phyloP scores from a whole-genome alignment of 2,113 vertebrate species.

The Typhlomys cinereus region DNA sequence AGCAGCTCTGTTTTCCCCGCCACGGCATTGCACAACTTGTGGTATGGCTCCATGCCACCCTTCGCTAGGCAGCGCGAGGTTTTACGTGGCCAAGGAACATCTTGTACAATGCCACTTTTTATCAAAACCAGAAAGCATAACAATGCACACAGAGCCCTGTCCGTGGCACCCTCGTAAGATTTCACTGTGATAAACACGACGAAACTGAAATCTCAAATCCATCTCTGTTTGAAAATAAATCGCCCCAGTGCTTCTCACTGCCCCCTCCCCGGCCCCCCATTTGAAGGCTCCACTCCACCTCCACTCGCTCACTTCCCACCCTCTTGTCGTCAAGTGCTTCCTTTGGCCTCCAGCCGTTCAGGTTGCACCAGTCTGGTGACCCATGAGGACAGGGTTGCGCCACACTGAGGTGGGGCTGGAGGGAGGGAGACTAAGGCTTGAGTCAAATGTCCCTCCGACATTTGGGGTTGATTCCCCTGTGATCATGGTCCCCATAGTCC shows the following conservation, averaged over 20 bases:
- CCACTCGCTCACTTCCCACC: slow-evolving; percentile 48
- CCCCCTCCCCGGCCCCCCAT: not conserved
- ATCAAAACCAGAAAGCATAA: slow-evolving; percentile 89
- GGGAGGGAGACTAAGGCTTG: slow-evolving; percentile 34
- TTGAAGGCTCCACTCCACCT: slow-evolving; percentile 34
- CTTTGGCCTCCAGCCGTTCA: slow-evolving; percentile 71
- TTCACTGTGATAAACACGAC: slow-evolving; percentile 82
- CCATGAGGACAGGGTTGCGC: slow-evolving; percentile 67
- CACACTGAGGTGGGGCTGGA: slow-evolving; percentile 68
- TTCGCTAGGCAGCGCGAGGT: slow-evolving; percentile 81
- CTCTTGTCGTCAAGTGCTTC: slow-evolving; percentile 67
- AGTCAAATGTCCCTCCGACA: slow-evolving; percentile 39
- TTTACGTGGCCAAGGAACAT: slow-evolving; percentile 87
- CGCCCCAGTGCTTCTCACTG: not conserved
- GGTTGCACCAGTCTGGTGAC: slow-evolving; percentile 79
- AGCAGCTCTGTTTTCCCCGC: slow-evolving; percentile 84
- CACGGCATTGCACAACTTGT: slow-evolving; percentile 86
- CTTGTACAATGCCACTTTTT: slow-evolving; percentile 87
- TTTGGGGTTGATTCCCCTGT: not conserved
- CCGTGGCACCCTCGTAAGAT: slow-evolving; percentile 83
- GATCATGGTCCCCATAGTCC: not conserved
- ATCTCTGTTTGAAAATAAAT: slow-evolving; percentile 75
- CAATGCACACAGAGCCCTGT: slow-evolving; percentile 84
- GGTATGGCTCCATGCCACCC: slow-evolving; percentile 86
- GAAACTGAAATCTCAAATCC: slow-evolving; percentile 78